Evolutionary conservation across 2,888 invertebrate species (phyloP), one percentile per base, ranked within the genome.

Genomic region (Acanthosepion esculentum): DNA sequence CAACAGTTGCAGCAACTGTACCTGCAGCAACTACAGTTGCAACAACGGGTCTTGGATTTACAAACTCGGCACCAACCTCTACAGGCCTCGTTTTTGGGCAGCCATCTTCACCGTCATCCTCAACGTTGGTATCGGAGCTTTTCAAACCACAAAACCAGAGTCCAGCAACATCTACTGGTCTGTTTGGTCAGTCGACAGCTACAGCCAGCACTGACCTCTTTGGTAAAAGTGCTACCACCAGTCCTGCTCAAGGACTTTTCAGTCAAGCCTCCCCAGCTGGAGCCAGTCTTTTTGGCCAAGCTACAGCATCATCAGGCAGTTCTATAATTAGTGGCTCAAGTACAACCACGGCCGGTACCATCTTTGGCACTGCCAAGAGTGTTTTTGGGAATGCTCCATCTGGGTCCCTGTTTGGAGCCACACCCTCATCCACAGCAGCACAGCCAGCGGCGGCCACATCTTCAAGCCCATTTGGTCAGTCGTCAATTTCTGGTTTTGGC

Each of bases 401-500:
- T 33, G 93, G 48, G 92, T 48, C n/a, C 48, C 91, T n/a, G 33
- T 50, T 94, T 6, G 91, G 94, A 33, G 78, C 48, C 12, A 53
- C 94, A 5, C 33, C 53, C 41, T 48, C 53, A 26, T 92, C 92
- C 12, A 48, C 48, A 1, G 94, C 94, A 33, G 78, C 94, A 6
- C 94, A 94, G 94, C 59, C 94, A 23, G 91, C 95, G 53, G 91
- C 95, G 53, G 78, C 94, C n/a, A 78, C 94, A 10, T 50, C 91
- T 50, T 8, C 94, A 59, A 64, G 94, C 15, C 41, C 33, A 10
- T 48, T 95, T 94, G 64, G 93, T 92, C 93, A 59, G 55, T 92
- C 92, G 48, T 10, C n/a, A 91, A 59, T 95, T 95, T 95, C 95
- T 94, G 95, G 95, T 26, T 96, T 96, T 95, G 96, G 96, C 20